Base-by-base conservation (phyloP, 2,113 vertebrate genomes). In the Daubentonia madagascariensis region DNA sequence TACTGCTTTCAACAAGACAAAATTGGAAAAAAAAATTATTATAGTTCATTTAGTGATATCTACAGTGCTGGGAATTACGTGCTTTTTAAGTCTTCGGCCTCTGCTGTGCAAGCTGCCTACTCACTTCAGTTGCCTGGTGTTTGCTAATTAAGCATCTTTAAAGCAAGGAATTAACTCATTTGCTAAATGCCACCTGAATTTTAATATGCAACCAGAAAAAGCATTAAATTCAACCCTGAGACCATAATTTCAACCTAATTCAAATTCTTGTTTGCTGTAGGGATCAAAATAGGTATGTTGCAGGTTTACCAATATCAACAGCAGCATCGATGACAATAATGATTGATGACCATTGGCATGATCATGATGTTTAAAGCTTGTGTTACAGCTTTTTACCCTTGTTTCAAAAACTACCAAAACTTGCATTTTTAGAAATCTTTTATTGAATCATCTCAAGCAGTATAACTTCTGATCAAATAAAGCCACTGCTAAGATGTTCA, bases 131-230 rank as follows among this genome's bases (percentile, higher is more conserved):
- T 59, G n/a, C 86, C 78, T 83, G 28, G 85, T 88, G 83, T 92
- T 90, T 90, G 68, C 85, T 94, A 83, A 93, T 93, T 88, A 96
- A 85, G 30, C 48, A 76, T 65, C 89, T 83, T 92, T 68, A 97
- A 88, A 96, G 40, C 45, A 70, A 30, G 68, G 81, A 80, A 80
- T 17, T 18, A 80, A n/a, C 87, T 72, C 61, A 78, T 88, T 89
- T 96, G 65, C 63, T 83, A 61, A 89, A 97, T 91, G 68, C 8
- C 25, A 83, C 54, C 84, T 75, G 8, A 0, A 0, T 13, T 94
- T 22, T 91, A 48, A 30, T 79, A 79, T 75, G 73, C 11, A 45
- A 65, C 20, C 45, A 85, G 22, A 97, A 97, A 92, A 96, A 68
- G 11, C 37, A 81, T 81, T 63, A 30, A 89, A 89, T 83, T 23